Base-by-base conservation (phyloP, 2,113 vertebrate genomes). In the Seriola rivoliana region DNA sequence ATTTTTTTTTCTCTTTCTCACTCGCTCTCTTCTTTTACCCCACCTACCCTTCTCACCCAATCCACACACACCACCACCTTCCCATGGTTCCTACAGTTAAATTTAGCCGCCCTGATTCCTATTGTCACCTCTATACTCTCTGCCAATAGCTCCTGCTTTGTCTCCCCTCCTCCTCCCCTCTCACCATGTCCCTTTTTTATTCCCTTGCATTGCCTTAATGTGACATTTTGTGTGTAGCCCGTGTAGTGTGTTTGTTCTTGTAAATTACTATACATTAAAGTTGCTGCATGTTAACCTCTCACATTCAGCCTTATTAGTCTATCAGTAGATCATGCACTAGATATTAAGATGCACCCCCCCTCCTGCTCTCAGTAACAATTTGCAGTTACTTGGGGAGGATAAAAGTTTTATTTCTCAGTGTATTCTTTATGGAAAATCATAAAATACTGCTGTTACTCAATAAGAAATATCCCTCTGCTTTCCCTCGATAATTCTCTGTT, bases 61-160 rank as follows among this genome's bases (percentile, higher is more conserved):
- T 62, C 50, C 38, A 38, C 8, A 2, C 23, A 16, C 71, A 57
- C 66, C 85, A 62, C n/a, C 54, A 57, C 67, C 58, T 2, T 34
- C 57, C 74, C 40, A 40, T 17, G 36, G 77, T 60, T 40, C 40
- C 44, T 21, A 9, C 44, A 36, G 75, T 82, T 88, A 82, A 64
- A 80, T 87, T 84, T 86, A 89, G 81, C 65, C 62, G 81, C 55
- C 70, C 71, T 86, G 74, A 77, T 88, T 87, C 66, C 48, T 54
- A 36, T 76, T 81, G 57, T 79, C 81, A 82, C 63, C 70, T 85
- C 62, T 38, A 8, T 17, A 16, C 44, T 59, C 40, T 46, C 60
- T 58, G 73, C 71, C 52, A 80, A 13, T 66, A 50, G 21, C 65
- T 57, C 19, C 54, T 17, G 5, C 40, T 74, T 73, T 67, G 59